Conservation (phyloP, 2,113 vertebrate species). For the Salvator merianae region DNA sequence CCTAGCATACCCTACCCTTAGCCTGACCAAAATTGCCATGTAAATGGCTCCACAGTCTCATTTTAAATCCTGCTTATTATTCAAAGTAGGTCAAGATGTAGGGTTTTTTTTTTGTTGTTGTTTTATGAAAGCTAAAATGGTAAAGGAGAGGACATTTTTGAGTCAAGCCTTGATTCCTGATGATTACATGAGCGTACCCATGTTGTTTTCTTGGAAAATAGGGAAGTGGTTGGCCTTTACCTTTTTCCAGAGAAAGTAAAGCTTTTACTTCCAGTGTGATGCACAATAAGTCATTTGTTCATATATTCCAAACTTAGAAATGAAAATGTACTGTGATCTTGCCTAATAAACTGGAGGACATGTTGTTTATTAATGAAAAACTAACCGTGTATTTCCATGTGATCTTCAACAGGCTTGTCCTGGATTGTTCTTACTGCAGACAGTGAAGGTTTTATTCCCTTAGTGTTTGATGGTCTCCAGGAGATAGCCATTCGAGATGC, state of each 20-base stretch:
- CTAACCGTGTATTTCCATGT: rapidly evolving
- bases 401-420: slow-evolving; percentile 75
- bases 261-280: not conserved
- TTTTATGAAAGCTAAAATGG: not conserved
- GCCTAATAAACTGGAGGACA: not conserved
- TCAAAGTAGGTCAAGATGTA: not conserved
- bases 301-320: not conserved
- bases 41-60: too few relatives aligned
- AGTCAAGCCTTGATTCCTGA: too few relatives aligned
- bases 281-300: not conserved
- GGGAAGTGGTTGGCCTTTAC: too few relatives aligned
- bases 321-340: not conserved
- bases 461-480: slow-evolving; percentile 82
- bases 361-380: not conserved
- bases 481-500: slow-evolving; percentile 85
- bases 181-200: too few relatives aligned
- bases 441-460: slow-evolving; percentile 87
- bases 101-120: not conserved
- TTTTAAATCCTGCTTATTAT: too few relatives aligned
- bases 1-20: too few relatives aligned
- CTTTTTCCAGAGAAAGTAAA: too few relatives aligned
- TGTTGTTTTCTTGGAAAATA: not conserved
- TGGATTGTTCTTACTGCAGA: slow-evolving; percentile 91
- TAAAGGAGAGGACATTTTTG: not conserved
- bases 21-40: too few relatives aligned